A percentile compares a stretch with the other conserved stretches of the same genome.
Conservation (phyloP, 2,113 vertebrate genomes). For the Pachycephala philippinensis region DNA sequence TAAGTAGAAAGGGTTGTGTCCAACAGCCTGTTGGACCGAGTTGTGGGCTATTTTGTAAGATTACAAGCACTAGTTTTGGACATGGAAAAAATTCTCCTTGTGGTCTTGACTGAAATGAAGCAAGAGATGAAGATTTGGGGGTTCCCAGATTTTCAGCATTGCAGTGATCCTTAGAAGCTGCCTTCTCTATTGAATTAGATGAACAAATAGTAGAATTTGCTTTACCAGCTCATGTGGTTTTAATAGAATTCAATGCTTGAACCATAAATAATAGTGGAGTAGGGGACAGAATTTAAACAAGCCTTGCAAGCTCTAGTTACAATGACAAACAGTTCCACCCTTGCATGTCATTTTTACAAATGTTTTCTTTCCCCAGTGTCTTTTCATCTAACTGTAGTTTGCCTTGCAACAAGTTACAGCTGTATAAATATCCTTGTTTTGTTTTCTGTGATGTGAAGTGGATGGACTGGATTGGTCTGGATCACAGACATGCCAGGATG, state of each 20-base stretch:
- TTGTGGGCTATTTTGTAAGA: neutral
- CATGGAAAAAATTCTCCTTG: neutral
- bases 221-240: slow-evolving; percentile 18
- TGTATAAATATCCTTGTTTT: slow-evolving; percentile 73
- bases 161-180: neutral
- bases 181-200: neutral
- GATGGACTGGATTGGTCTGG: slow-evolving; percentile 51
- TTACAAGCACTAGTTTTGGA: neutral
- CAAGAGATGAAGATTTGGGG: neutral
- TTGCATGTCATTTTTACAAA: slow-evolving; percentile 63
- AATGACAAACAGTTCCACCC: slow-evolving; percentile 54
- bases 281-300: slow-evolving; percentile 55
- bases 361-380: slow-evolving; percentile 49
- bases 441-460: slow-evolving; percentile 65
- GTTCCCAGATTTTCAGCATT: neutral
- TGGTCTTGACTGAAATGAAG: neutral
- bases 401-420: slow-evolving; percentile 63
- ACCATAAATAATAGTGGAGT: slow-evolving; percentile 47
- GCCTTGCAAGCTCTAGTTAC: slow-evolving; percentile 47
- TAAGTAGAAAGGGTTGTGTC: neutral
- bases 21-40: neutral
- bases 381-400: slow-evolving; percentile 69
- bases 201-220: slow-evolving; percentile 18
- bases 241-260: slow-evolving; percentile 22
- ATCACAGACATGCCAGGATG: slow-evolving; percentile 28